phyloP scores from a whole-genome alignment of 1,140 invertebrate genomes.

The Drosophila ohnishii region DNA sequence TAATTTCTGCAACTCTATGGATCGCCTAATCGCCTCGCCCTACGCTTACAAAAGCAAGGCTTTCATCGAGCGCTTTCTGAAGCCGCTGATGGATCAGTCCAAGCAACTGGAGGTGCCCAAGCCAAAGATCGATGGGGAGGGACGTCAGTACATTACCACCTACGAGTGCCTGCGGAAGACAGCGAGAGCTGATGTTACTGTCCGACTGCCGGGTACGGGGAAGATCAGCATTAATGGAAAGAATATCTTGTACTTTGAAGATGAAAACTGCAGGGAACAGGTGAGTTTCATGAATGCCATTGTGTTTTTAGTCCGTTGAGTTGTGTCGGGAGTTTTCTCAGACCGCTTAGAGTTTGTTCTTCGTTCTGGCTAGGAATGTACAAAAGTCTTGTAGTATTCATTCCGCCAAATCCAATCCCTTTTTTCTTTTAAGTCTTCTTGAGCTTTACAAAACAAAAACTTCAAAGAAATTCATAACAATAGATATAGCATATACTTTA shows the following conservation, averaged over 20 bases:
- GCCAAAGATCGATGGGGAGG: conserved; percentile 87
- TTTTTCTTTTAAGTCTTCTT: too few species aligned
- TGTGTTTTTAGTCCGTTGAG: too few species aligned
- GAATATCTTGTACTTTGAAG: conserved; percentile 89
- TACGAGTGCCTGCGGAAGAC: conserved; percentile 89
- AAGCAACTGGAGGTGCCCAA: conserved; percentile 85
- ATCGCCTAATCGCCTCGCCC: conserved; percentile 88
- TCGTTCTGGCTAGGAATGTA: neutral
- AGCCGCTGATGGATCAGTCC: conserved; percentile 84
- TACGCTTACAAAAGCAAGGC: conserved; percentile 87
- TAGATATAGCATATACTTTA: conserved; percentile 53
- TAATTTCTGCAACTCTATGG: conserved; percentile 89
- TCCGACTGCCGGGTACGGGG: conserved; percentile 90
- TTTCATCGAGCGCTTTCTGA: conserved; percentile 89
- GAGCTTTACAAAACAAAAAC: neutral
- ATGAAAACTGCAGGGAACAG: conserved; percentile 89
- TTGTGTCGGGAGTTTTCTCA: neutral
- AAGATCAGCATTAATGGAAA: conserved; percentile 92
- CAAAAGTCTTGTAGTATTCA: too few species aligned
- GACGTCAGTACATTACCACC: conserved; percentile 87
- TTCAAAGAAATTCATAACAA: conserved; percentile 40
- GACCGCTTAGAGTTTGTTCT: neutral
- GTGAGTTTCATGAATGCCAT: conserved; percentile 83
- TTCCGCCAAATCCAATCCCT: too few species aligned
- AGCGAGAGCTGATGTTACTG: conserved; percentile 87